phyloP scores from a whole-genome alignment of 1,140 invertebrate species.

The Homalodisca vitripennis region DNA sequence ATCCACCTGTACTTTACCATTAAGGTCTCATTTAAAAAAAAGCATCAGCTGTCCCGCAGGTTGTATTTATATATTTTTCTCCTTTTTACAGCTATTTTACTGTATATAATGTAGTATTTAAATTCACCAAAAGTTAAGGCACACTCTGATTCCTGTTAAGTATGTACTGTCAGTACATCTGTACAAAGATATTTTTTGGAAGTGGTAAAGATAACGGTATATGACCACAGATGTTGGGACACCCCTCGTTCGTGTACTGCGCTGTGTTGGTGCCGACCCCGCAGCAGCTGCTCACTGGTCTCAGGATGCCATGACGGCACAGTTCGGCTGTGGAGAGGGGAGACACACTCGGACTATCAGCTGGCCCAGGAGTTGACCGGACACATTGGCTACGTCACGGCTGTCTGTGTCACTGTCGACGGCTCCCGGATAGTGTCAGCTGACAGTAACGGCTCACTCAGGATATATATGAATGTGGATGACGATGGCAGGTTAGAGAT shows the following conservation, averaged over 20 bases:
- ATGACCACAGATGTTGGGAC: slow-evolving; percentile 59
- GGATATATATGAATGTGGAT: slow-evolving; percentile 36
- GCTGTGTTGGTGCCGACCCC: slow-evolving; percentile 55
- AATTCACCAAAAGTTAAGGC: too few species aligned
- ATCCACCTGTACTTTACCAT: too few species aligned
- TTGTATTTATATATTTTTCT: too few species aligned
- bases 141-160: too few species aligned
- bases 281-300: slow-evolving; percentile 48
- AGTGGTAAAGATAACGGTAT: too few species aligned
- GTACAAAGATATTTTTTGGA: too few species aligned
- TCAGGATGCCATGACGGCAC: slow-evolving; percentile 64
- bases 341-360: slow-evolving; percentile 43
- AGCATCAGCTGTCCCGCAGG: too few species aligned
- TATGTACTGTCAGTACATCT: too few species aligned
- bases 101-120: too few species aligned
- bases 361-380: slow-evolving; percentile 57
- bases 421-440: slow-evolving; percentile 32
- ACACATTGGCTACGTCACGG: slow-evolving; percentile 59
- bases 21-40: too few species aligned
- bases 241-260: slow-evolving; percentile 66
- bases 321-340: slow-evolving; percentile 56
- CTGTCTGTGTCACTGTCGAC: slow-evolving; percentile 43
- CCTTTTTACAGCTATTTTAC: too few species aligned
- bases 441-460: slow-evolving; percentile 40
- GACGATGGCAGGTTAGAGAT: slow-evolving; percentile 18